Evolutionary conservation across 2,888 invertebrate species (phyloP), one percentile per base, ranked within the genome.

Genomic region (Zygaena filipendulae): DNA sequence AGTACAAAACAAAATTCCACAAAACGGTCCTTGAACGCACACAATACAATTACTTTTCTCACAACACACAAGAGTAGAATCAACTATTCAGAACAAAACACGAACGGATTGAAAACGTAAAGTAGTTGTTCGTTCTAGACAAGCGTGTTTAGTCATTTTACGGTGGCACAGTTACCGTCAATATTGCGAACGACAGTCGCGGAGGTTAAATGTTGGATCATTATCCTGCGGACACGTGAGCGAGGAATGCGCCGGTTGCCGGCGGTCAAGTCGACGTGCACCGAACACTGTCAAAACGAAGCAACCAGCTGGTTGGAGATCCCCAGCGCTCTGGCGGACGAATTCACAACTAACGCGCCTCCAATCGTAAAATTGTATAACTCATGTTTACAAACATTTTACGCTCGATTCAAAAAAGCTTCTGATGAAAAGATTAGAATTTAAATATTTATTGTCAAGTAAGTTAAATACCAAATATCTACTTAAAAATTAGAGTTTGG

Each of bases 271-370:
- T 53, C 58, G 67, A 55, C 60, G 54, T 54, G 60, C 52, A 49
- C 58, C 47, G 54, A 54, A 54, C 56, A 64, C 66, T 67, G 70
- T 70, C 71, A 70, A 66, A 58, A n/a, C n/a, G n/a, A n/a, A n/a
- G 46, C 47, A 50, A 57, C 67, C 63, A 69, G 71, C 70, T 72
- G 72, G 71, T 59, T 40, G 42, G 54, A 52, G 59, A 55, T 54
- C 56, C 47, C 52, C 47, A 59, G 51, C 63, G 50, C 74, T 70
- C 75, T 75, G 52, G 71, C 68, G 75, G 71, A 44, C 59, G 48
- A 62, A 64, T 53, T 53, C 52, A 43, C 52, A 74, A 74, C 71
- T 74, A 71, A 68, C 49, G 38, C 49, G 42, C 51, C 43, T 46
- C 48, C 50, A 22, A 30, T 32, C 28, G 49, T 27, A 42, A 47